Evolutionary conservation across 2,888 invertebrate species (phyloP), one percentile per base, ranked within the genome.

Genomic region (Phengaris arion): DNA sequence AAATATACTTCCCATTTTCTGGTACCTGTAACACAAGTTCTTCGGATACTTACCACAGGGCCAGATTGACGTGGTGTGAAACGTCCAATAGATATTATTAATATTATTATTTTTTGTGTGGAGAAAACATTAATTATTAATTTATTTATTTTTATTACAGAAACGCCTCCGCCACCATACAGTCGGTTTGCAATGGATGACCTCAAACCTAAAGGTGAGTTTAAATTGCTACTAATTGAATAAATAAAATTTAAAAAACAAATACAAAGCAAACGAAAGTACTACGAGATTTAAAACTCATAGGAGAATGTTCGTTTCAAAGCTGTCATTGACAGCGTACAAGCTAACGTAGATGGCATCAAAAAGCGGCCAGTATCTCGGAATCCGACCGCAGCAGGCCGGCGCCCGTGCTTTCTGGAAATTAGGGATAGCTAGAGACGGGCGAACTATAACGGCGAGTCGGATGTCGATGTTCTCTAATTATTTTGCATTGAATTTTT

Each of bases 101-200:
- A 22, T 22, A 22, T 22, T 22, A 22, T 22, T 22, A 22, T 22
- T 22, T 22, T 22, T 22, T 7, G 48, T 48, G 48, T 48, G 59
- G 59, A 22, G 22, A 59, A 59, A 59, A 59, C 15, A 59, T 5
- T 57, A 55, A 35, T 35, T 72, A 55, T 68, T 68, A 46, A 74
- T 54, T 70, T 75, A 59, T 45, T 74, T 73, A 45, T 55, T 68
- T 78, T 81, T 76, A 80, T 80, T 95, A 76, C 95, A 97, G 97
- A 97, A 93, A 95, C 96, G 85, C 97, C 97, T 85, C 97, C 97
- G 85, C 97, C 97, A 83, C 97, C 97, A 81, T 97, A 97, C 94
- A 96, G 95, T 90, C 95, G 95, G 87, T 95, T 95, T 91, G 95
- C 95, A 84, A 95, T 95, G 95, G 95, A 95, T 87, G 95, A 95